These are phyloP conservation scores for Butastur rufipennis DNA, from an alignment of 2,113 vertebrate genomes.

Conservation along the genomic window DNA sequence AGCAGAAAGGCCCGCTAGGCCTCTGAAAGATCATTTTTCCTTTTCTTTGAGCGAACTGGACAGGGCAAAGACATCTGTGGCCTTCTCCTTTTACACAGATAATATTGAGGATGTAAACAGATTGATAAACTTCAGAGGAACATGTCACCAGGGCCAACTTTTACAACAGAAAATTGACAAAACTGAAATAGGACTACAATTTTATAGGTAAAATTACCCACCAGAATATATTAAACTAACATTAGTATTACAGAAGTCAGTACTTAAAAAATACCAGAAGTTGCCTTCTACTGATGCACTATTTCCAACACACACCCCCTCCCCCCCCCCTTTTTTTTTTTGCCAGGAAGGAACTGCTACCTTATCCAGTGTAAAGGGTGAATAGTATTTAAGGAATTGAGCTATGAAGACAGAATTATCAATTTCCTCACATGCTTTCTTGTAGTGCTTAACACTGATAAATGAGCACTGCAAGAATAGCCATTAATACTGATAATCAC, in stretches of 20 bases:
- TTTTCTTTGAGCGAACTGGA: not conserved
- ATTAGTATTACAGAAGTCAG: not conserved
- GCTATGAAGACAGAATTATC: not conserved
- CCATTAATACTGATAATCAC: not conserved
- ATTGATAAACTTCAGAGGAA: not conserved
- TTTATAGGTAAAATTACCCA: not conserved
- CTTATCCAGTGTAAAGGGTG: too few relatives aligned
- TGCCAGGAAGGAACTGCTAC: too few relatives aligned
- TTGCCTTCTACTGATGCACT: not conserved
- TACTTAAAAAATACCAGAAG: not conserved
- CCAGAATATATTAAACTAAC: not conserved
- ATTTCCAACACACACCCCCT: not conserved
- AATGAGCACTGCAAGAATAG: not conserved
- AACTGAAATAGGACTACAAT: not conserved
- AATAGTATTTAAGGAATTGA: too few relatives aligned
- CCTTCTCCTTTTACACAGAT: not conserved
- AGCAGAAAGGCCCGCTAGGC: not conserved
- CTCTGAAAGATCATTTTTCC: not conserved
- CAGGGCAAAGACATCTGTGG: not conserved
- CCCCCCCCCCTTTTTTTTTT: fast-evolving
- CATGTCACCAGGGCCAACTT: not conserved
- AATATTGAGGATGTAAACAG: not conserved
- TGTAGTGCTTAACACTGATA: not conserved
- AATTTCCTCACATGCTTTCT: not conserved
- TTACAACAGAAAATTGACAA: not conserved